A percentile compares a stretch with the other conserved stretches of the same genome.
phyloP scores from a whole-genome alignment of 2,888 invertebrate species.

The Agrotis exclamationis region DNA sequence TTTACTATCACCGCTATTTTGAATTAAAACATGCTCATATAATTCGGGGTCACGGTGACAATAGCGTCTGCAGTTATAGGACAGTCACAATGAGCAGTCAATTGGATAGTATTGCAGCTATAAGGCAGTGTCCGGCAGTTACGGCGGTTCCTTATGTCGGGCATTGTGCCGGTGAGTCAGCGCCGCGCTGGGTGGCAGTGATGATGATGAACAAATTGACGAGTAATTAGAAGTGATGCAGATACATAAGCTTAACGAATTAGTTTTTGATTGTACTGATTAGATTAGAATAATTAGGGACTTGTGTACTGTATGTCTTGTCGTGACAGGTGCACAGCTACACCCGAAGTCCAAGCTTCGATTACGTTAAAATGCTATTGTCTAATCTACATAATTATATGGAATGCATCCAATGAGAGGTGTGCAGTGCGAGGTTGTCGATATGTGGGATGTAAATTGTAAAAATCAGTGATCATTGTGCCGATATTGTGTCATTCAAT shows the following conservation, averaged over 20 bases:
- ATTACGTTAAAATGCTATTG: too few species aligned
- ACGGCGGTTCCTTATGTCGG: slow-evolving; percentile 24
- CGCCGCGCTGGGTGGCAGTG: slow-evolving; percentile 20
- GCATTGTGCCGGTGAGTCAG: slow-evolving; percentile 20
- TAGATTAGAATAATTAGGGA: too few species aligned
- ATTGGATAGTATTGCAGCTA: not conserved
- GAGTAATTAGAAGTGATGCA: not conserved
- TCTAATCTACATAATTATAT: too few species aligned
- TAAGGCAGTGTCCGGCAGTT: slow-evolving; percentile 6
- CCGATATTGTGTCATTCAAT: too few species aligned
- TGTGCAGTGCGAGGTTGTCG: too few species aligned
- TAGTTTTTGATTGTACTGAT: not conserved
- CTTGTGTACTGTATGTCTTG: too few species aligned
- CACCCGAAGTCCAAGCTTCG: too few species aligned
- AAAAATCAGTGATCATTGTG: too few species aligned
- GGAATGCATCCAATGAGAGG: too few species aligned
- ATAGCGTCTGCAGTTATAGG: slow-evolving; percentile 8
- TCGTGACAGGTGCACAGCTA: too few species aligned
- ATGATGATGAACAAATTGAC: not conserved
- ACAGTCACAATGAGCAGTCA: slow-evolving; percentile 40
- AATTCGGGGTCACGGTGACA: slow-evolving; percentile 27
- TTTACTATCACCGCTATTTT: slow-evolving; percentile 5
- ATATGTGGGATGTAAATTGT: too few species aligned
- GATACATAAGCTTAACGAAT: not conserved
- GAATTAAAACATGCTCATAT: slow-evolving; percentile 5